phyloP scores from a whole-genome alignment of 1,140 invertebrate genomes.

The Aphelenchoides besseyi region DNA sequence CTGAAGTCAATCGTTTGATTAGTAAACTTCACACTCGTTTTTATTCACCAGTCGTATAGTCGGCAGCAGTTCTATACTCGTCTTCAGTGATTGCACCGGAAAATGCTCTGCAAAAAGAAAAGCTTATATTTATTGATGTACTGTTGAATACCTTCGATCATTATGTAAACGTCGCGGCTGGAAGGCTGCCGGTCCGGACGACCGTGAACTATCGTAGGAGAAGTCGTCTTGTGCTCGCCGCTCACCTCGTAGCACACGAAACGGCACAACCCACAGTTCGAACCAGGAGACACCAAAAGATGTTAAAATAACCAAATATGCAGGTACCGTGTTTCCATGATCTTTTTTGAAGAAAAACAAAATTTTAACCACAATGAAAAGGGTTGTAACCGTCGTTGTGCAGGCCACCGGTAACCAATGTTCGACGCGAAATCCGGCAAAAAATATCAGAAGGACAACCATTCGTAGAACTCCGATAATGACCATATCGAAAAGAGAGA shows the following conservation, averaged over 20 bases:
- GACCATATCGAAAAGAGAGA: conserved; percentile 47
- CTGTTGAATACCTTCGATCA: not conserved
- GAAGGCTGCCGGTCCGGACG: not conserved
- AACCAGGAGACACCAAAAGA: conserved; percentile 47
- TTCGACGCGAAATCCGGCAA: conserved; percentile 34
- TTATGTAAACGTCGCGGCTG: not conserved
- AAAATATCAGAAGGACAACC: conserved; percentile 32
- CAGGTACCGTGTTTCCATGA: conserved; percentile 25
- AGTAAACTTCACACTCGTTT: too few species aligned
- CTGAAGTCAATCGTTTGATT: conserved; percentile 7
- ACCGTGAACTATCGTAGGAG: not conserved
- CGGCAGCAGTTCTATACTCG: conserved; percentile 27
- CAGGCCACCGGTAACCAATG: conserved; percentile 43
- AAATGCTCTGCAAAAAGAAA: conserved; percentile 5
- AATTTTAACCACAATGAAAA: conserved; percentile 51
- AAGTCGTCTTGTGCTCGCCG: conserved; percentile 23
- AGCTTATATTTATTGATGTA: not conserved
- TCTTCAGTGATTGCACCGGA: conserved; percentile 22
- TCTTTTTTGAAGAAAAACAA: conserved; percentile 46
- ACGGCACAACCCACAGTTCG: conserved; percentile 49
- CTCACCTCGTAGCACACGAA: conserved; percentile 42
- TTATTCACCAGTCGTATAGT: conserved; percentile 32
- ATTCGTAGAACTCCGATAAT: conserved; percentile 43
- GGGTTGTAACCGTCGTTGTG: conserved; percentile 42
- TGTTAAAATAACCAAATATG: conserved; percentile 45